Base-by-base conservation (phyloP, 2,888 invertebrate species). In the Limenitis camilla region DNA sequence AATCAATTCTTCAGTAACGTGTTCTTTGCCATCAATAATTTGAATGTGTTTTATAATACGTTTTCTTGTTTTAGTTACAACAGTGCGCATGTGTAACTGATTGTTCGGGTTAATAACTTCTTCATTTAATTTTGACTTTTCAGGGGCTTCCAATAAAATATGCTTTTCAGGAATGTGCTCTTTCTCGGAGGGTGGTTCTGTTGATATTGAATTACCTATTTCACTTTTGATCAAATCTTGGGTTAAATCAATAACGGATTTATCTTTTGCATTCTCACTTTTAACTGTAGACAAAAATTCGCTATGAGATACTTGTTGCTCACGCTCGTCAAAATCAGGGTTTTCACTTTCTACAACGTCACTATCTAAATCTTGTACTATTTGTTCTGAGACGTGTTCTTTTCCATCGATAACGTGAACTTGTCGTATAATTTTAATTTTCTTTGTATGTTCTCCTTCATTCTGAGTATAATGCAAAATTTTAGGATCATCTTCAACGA, bases 11-110 rank as follows among this genome's bases (percentile, higher is more conserved):
- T 96, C 95, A 1, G 92, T 93, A 0, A 94, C 89, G 57, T 92
- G 92, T 76, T 96, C 95, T 76, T 94, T 92, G 0, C 96, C 96
- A 72, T 96, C 92, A 55, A 95, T 91, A 6, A 95, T 91, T 28
- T 92, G 91, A 10, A 94, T 91, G 62, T 92, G 92, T 63, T 92
- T 91, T 40, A 96, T 92, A 11, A 95, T 92, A 62, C 92, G 91
- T 53, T 92, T 89, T 29, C 91, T n/a, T n/a, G n/a, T n/a, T n/a
- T n/a, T n/a, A n/a, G n/a, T n/a, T n/a, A n/a, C n/a, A n/a, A n/a
- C n/a, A n/a, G n/a, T n/a, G n/a, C n/a, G n/a, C n/a, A n/a, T n/a
- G n/a, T n/a, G n/a, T n/a, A n/a, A n/a, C n/a, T n/a, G n/a, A n/a
- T n/a, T n/a, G n/a, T n/a, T n/a, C n/a, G n/a, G n/a, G n/a, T n/a